These are phyloP conservation scores for Empis stercorea DNA, from an alignment of 2,888 invertebrate genomes.

Conservation along the genomic window DNA sequence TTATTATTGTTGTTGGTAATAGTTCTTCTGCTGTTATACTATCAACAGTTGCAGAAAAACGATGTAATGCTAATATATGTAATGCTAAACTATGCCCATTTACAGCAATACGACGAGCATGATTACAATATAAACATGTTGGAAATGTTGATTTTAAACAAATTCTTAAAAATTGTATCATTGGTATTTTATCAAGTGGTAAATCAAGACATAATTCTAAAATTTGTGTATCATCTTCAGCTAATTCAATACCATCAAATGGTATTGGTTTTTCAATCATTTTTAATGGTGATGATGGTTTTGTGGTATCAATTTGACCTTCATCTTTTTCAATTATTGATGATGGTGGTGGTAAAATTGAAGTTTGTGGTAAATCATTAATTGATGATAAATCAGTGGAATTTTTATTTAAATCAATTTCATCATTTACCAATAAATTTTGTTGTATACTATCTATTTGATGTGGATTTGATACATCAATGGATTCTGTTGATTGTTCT, in stretches of 20 bases:
- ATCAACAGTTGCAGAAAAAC: slow-evolving; percentile 65
- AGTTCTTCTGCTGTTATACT: slow-evolving; percentile 65
- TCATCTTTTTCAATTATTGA: not conserved
- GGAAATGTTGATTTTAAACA: slow-evolving; percentile 57
- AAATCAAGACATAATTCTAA: slow-evolving; percentile 61
- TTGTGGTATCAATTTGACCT: not conserved
- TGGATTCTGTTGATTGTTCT: too few relatives aligned
- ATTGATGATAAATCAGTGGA: too few relatives aligned
- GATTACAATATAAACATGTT: slow-evolving; percentile 72
- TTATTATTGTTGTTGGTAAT: slow-evolving; percentile 55
- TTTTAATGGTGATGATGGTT: slow-evolving; percentile 8
- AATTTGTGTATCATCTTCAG: slow-evolving; percentile 49
- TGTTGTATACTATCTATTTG: too few relatives aligned
- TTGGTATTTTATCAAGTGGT: slow-evolving; percentile 60
- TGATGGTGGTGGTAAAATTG: too few relatives aligned
- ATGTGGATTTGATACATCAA: too few relatives aligned
- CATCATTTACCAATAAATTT: too few relatives aligned
- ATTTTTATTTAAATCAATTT: too few relatives aligned
- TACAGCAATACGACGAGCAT: slow-evolving; percentile 72
- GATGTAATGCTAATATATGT: slow-evolving; percentile 67
- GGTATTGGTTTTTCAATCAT: slow-evolving; percentile 12
- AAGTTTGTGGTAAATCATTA: too few relatives aligned
- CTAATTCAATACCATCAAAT: slow-evolving; percentile 39
- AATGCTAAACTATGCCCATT: slow-evolving; percentile 68
- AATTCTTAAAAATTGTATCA: slow-evolving; percentile 57